phyloP scores from a whole-genome alignment of 2,888 invertebrate species.

The Caradrina kadenii region DNA sequence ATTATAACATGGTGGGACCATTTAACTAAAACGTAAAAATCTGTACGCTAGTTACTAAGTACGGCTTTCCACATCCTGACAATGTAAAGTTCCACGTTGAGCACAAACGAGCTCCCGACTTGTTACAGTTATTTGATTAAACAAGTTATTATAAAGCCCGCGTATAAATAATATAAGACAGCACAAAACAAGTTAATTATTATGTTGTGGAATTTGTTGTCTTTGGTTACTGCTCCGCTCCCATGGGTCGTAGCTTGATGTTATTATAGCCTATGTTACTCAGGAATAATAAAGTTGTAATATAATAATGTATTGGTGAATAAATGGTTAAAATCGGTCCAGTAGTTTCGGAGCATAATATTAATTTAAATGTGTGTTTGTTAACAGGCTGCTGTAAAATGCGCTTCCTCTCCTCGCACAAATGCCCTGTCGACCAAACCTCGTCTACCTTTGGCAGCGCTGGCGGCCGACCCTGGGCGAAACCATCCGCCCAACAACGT shows the following conservation, averaged over 20 bases:
- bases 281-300: too few relatives aligned
- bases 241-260: too few relatives aligned
- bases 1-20: conserved; percentile 71
- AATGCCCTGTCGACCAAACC: conserved; percentile 88
- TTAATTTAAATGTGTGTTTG: conserved; percentile 46
- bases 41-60: conserved; percentile 62
- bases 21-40: conserved; percentile 72
- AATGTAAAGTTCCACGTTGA: conserved; percentile 68
- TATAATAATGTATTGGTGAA: too few relatives aligned
- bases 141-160: conserved; percentile 8
- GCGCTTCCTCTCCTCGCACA: conserved; percentile 88
- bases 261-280: too few relatives aligned
- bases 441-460: conserved; percentile 84
- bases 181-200: background rate
- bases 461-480: conserved; percentile 83
- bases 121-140: conserved; percentile 15
- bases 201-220: conserved; percentile 3
- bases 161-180: background rate
- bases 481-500: conserved; percentile 88
- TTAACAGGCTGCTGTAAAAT: conserved; percentile 88
- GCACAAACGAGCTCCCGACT: conserved; percentile 62
- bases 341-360: too few relatives aligned
- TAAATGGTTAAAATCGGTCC: too few relatives aligned
- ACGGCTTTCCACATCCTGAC: conserved; percentile 61
- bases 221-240: too few relatives aligned